A percentile compares a stretch with the other conserved stretches of the same genome.
Conservation (phyloP, 1,140 invertebrate species). For the Neodiprion fabricii region DNA sequence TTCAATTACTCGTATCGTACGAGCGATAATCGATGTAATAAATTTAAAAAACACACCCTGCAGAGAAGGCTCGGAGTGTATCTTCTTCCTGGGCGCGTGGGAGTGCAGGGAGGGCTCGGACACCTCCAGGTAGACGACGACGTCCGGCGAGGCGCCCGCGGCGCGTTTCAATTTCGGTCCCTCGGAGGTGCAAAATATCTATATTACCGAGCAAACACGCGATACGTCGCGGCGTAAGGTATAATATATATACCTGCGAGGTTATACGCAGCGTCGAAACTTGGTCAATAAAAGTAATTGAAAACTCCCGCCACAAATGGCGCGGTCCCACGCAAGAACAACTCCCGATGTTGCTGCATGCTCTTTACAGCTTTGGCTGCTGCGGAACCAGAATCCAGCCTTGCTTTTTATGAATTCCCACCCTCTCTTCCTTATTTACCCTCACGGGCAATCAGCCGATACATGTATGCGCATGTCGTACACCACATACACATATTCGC, state of each 20-base stretch:
- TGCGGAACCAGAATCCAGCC: no score
- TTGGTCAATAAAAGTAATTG: slow-evolving; percentile 7
- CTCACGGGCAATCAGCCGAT: no score
- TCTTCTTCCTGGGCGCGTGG: slow-evolving; percentile 1
- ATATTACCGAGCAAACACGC: slow-evolving; percentile 7
- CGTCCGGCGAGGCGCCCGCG: neutral
- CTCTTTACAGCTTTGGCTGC: no score
- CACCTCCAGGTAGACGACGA: slow-evolving; percentile 1
- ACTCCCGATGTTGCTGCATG: neutral
- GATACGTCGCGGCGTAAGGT: neutral
- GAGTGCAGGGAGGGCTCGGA: neutral
- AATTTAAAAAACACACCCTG: neutral
- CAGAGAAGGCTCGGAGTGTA: neutral
- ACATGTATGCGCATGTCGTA: no score
- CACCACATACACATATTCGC: no score
- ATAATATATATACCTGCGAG: no score
- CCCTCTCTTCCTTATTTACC: no score
- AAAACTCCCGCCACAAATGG: neutral
- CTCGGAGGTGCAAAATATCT: slow-evolving; percentile 4
- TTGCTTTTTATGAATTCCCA: no score
- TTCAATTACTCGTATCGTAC: neutral
- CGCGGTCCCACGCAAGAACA: slow-evolving; percentile 3
- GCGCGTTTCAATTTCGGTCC: slow-evolving; percentile 1
- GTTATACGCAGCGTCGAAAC: neutral
- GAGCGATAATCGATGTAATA: slow-evolving; percentile 4